Base-by-base conservation (phyloP, 2,888 invertebrate genomes). In the Cheilosia vernalis region DNA sequence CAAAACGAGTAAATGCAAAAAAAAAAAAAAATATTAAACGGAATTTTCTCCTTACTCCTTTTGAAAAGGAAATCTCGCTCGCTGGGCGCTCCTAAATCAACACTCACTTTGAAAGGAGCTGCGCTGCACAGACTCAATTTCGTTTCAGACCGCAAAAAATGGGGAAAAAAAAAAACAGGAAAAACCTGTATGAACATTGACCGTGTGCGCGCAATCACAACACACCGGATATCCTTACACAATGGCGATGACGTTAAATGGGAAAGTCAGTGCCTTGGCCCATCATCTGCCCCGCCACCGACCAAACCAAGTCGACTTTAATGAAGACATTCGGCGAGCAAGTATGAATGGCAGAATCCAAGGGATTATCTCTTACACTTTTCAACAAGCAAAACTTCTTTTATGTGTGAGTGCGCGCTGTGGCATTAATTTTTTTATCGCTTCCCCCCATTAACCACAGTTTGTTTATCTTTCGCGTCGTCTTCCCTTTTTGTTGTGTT, bases 131-230 rank as follows among this genome's bases (percentile, higher is more conserved):
- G 58, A 67, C 63, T 67, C 51, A 76, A 63, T 79, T 79, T 69
- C 40, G 56, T 64, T 72, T 63, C 19, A 21, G 17, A 49, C 44
- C 56, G 17, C 17, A 30, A 27, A 40, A 73, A 55, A 27, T n/a
- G 7, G 0, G 7, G 17, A 21, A 49, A 15, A 19, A 58, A 27
- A 74, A 55, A 58, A 60, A 40, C 27, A 27, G 2, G 9, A 42
- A 15, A 24, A 24, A 24, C 24, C 21, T 21, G 56, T 85, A 76
- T 72, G 70, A 77, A 73, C 81, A 67, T 77, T 85, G 85, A 85
- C 85, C 85, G 85, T 85, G 85, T 85, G 76, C 85, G 85, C 81
- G 85, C 76, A 85, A 85, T 85, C 85, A 85, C 81, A 85, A 81
- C 85, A 85, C 76, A 81, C 85, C 76, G 85, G 85, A 85, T 85